Percentiles rank a stretch among this genome's conserved stretches.
These are phyloP conservation scores for Thamnophis sirtalis DNA, from an alignment of 2,113 vertebrate species.

Conservation along the genomic window DNA sequence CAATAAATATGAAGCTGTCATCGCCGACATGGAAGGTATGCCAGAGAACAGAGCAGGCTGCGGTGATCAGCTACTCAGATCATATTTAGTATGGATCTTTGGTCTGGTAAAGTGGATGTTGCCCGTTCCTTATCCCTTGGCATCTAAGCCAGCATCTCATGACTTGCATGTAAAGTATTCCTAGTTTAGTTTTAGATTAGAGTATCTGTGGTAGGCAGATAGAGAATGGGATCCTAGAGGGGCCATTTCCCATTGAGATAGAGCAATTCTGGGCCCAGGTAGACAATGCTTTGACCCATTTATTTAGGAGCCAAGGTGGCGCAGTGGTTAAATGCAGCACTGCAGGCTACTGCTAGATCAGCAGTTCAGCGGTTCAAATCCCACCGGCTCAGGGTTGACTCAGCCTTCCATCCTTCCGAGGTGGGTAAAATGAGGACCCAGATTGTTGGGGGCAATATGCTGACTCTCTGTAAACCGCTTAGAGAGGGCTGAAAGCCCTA, in stretches of 20 bases:
- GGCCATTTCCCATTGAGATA: not conserved
- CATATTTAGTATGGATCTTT: not conserved
- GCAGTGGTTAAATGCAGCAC: too few relatives aligned
- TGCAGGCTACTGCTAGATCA: too few relatives aligned
- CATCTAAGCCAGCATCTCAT: too few relatives aligned
- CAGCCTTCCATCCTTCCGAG: too few relatives aligned
- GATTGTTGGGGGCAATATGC: too few relatives aligned
- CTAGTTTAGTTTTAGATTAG: not conserved
- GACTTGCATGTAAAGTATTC: not conserved
- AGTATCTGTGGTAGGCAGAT: not conserved
- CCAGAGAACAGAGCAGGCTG: not conserved
- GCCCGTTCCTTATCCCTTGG: not conserved
- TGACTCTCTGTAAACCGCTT: too few relatives aligned
- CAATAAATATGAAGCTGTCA: conserved; percentile 84
- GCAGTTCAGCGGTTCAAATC: too few relatives aligned
- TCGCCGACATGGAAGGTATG: conserved; percentile 85
- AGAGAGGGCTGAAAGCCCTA: too few relatives aligned
- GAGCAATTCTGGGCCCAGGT: not conserved
- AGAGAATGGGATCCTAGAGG: not conserved
- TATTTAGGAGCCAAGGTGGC: too few relatives aligned
- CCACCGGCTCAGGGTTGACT: too few relatives aligned
- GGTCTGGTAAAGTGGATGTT: not conserved
- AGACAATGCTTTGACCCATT: not conserved
- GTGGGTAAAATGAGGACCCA: too few relatives aligned
- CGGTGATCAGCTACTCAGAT: not conserved